Evolutionary conservation across 2,113 vertebrate genomes (phyloP), one percentile per base, ranked within the genome.

Genomic region (Entelurus aequoreus): DNA sequence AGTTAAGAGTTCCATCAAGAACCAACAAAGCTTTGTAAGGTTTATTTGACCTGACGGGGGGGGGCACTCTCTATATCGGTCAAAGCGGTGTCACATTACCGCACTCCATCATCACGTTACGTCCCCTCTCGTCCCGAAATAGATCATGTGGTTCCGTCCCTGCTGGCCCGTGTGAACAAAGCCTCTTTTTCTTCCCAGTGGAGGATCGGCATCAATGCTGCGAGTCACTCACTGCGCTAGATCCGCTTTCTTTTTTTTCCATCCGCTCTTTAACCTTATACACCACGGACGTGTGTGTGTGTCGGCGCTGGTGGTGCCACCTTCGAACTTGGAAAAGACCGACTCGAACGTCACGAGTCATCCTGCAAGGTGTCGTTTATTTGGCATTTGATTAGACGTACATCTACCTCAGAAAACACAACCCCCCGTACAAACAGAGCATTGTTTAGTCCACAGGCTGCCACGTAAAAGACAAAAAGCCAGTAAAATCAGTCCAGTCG

Each of bases 341-440:
- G 11, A 46, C 42, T 11, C 6, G 11, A 12, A 46, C 12, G 42
- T 46, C 42, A 46, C 9, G 0, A 38, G 53, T 86, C 84, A 68
- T 89, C 79, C 89, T 88, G 86, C 90, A 91, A 87, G 90, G 92
- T 91, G 90, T 87, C 89, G 80, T 96, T 98, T 97, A 95, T 97
- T 97, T 96, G 94, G 94, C 93, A 92, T 95, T 93, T 93, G 88
- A 93, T 94, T 92, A 93, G 93, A 95, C 90, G 89, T 90, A 95
- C 92, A 93, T 91, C 91, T 87, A 93, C 83, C 91, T 90, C 79
- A 89, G 66, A 80, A 83, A 86, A 87, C 69, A 89, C 67, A 91
- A 90, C 89, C 84, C 71, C 73, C 60, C 56, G 21, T 64, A 80
- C 88, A 1, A 50, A 37, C 28, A 35, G 5, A 35, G 49, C 66